Percentiles rank a stretch among this genome's conserved stretches.
Conservation (phyloP, 2,797 vertebrate species). For the Mareca strepera region DNA sequence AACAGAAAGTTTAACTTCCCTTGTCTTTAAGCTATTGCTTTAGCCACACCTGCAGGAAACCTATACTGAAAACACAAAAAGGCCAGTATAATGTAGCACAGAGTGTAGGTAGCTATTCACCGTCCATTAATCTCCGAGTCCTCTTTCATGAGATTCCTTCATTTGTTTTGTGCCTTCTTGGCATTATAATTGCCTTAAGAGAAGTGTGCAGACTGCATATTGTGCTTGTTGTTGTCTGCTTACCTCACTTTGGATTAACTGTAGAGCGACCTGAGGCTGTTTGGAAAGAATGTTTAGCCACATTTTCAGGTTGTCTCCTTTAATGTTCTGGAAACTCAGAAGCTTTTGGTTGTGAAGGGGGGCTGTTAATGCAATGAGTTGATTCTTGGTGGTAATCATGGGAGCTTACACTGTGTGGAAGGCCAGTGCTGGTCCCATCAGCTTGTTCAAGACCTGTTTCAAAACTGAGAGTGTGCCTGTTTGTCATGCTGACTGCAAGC, state of each 20-base stretch:
- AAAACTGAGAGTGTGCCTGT: not conserved
- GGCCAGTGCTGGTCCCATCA: not conserved
- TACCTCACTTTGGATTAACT: not conserved
- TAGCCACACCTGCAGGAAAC: not conserved
- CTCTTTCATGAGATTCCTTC: not conserved
- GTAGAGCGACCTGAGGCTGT: not conserved
- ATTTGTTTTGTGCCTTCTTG: not conserved
- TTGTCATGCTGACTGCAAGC: not conserved
- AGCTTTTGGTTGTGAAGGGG: not conserved
- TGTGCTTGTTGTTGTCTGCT: not conserved
- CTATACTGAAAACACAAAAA: not conserved
- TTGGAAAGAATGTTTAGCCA: not conserved
- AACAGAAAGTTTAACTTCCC: not conserved
- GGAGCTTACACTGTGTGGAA: not conserved
- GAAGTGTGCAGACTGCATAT: not conserved
- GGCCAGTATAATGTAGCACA: not conserved
- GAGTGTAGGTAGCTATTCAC: not conserved
- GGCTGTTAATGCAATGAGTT: not conserved
- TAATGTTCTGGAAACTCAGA: not conserved
- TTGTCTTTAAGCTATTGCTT: not conserved
- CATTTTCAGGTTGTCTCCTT: not conserved
- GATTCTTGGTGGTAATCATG: rapidly evolving
- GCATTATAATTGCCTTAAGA: not conserved
- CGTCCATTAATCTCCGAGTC: not conserved
- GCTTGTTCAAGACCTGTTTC: not conserved